Conservation (phyloP, 2,797 vertebrate genomes). For the Sylvilagus floridanus region DNA sequence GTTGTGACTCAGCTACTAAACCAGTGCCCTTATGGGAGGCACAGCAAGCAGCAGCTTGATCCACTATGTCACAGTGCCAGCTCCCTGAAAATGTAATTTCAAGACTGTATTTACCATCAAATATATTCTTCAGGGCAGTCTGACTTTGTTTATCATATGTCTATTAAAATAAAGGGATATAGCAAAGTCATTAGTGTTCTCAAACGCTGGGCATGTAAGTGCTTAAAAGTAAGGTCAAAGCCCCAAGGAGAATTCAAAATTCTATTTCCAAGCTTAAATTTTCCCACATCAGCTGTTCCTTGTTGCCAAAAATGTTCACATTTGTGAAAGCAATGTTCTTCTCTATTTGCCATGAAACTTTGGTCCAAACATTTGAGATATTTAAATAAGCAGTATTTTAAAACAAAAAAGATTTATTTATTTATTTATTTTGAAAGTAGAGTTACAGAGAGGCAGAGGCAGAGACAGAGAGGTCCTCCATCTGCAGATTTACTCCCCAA, state of each 20-base stretch:
- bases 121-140: constrained; percentile 15
- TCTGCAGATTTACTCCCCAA: too few species aligned
- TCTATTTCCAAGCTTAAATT: not conserved
- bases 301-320: not conserved
- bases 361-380: constrained; percentile 22
- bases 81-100: not conserved
- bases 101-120: constrained; percentile 35
- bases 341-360: not conserved
- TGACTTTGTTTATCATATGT: constrained; percentile 15
- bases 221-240: constrained; percentile 44
- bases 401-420: too few species aligned
- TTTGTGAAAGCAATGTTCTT: constrained; percentile 36
- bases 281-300: not conserved
- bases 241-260: constrained; percentile 38
- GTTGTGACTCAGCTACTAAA: too few species aligned
- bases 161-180: constrained; percentile 23
- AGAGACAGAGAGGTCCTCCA: too few species aligned
- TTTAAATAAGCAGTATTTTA: not conserved
- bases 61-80: too few species aligned
- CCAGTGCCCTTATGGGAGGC: too few species aligned
- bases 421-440: too few species aligned
- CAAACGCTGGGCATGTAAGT: constrained; percentile 26
- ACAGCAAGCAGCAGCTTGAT: too few species aligned
- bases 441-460: too few species aligned
- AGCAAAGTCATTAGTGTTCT: not conserved